Percentiles rank a stretch among this genome's conserved stretches.
These are phyloP conservation scores for Rhinogobius similis DNA, from an alignment of 2,113 vertebrate species.

Conservation along the genomic window DNA sequence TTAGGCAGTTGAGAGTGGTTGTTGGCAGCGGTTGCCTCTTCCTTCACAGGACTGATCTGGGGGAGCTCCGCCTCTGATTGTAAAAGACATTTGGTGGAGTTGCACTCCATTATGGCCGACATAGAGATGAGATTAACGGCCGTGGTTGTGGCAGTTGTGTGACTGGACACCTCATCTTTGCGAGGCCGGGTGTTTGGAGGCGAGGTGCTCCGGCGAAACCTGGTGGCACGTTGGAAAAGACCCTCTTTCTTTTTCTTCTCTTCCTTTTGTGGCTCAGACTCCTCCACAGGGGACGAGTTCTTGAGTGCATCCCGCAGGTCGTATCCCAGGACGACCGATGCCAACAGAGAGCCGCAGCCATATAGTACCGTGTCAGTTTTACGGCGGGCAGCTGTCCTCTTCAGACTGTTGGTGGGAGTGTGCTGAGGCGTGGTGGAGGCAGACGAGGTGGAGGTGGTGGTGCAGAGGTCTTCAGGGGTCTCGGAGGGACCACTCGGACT, in stretches of 20 bases:
- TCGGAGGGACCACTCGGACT: conserved; percentile 60
- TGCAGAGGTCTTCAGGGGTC: conserved; percentile 78
- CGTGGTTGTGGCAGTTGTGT: conserved; percentile 20
- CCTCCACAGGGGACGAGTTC: conserved; percentile 70
- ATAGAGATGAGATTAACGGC: conserved; percentile 81
- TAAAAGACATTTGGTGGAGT: conserved; percentile 86
- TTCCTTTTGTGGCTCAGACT: conserved; percentile 78
- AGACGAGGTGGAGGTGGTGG: conserved; percentile 80
- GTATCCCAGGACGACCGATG: conserved; percentile 85
- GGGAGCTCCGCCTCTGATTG: conserved; percentile 72
- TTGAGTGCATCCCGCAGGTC: conserved; percentile 84
- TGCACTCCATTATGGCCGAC: conserved; percentile 82
- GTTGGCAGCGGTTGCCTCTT: conserved; percentile 12
- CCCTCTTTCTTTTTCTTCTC: conserved; percentile 87
- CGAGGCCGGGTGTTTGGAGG: conserved; percentile 69
- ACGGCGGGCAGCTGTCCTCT: conserved; percentile 74
- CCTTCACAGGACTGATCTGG: conserved; percentile 28
- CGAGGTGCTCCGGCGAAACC: conserved; percentile 83
- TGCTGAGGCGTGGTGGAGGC: conserved; percentile 83
- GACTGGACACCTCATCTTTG: conserved; percentile 72
- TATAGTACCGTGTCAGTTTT: conserved; percentile 84
- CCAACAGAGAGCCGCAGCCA: conserved; percentile 84
- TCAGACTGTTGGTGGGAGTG: conserved; percentile 85
- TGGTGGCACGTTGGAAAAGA: conserved; percentile 83
- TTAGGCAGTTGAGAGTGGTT: conserved; percentile 18